Evolutionary conservation across 2,888 invertebrate species (phyloP).

Genomic region (Phlogophora meticulosa): DNA sequence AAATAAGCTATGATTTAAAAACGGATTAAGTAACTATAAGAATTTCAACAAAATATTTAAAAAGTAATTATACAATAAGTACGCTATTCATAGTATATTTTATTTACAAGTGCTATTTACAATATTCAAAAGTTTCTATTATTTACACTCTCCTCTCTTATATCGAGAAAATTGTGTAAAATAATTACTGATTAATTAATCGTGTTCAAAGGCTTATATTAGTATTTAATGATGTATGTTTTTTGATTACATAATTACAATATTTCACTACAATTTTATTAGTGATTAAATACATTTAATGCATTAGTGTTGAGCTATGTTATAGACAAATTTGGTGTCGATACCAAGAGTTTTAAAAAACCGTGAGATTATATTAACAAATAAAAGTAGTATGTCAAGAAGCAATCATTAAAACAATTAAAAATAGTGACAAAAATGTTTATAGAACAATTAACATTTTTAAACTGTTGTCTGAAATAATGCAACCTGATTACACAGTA

Average conservation of each 20-base stretch:
- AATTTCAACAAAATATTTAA: slow-evolving; percentile 1
- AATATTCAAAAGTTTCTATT: slow-evolving; percentile 10
- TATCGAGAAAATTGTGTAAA: slow-evolving; percentile 17
- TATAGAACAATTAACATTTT: not conserved
- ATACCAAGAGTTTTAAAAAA: slow-evolving; percentile 20
- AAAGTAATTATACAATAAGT: not conserved
- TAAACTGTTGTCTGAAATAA: not conserved
- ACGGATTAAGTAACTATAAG: not conserved
- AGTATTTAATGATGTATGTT: slow-evolving; percentile 14
- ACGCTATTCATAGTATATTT: slow-evolving; percentile 3
- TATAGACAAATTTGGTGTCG: slow-evolving; percentile 20
- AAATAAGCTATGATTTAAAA: not conserved
- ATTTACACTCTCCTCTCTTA: slow-evolving; percentile 24
- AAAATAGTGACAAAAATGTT: not conserved
- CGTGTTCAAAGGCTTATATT: slow-evolving; percentile 14
- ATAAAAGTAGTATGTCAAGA: not conserved
- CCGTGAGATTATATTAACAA: slow-evolving; percentile 10
- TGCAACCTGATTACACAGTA: not conserved
- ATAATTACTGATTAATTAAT: not conserved
- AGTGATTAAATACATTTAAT: slow-evolving; percentile 58
- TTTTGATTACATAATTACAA: slow-evolving; percentile 41
- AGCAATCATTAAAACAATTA: not conserved
- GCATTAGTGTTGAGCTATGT: slow-evolving; percentile 36
- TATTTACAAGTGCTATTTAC: slow-evolving; percentile 62
- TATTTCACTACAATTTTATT: slow-evolving; percentile 57